Conservation (phyloP, 2,797 vertebrate genomes). For the Allenopithecus nigroviridis region DNA sequence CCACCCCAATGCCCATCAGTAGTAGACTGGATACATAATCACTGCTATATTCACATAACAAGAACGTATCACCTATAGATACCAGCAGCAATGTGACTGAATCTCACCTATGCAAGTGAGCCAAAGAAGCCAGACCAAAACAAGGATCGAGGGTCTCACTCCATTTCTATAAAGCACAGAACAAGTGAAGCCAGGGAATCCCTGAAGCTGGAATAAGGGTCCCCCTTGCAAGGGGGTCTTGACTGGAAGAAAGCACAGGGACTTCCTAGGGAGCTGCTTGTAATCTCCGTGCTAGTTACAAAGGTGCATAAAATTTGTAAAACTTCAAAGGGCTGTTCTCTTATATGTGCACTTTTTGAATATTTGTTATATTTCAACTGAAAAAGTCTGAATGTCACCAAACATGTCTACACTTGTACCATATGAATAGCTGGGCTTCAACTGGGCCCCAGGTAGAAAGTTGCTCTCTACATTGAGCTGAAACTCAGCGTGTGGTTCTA, state of each 20-base stretch:
- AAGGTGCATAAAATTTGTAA: neutral
- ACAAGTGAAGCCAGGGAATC: neutral
- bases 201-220: neutral
- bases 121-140: neutral
- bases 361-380: neutral
- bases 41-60: neutral
- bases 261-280: neutral
- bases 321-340: neutral
- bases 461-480: neutral
- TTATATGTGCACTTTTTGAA: neutral
- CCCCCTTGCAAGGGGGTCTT: neutral
- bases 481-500: neutral
- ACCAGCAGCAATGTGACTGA: neutral
- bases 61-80: neutral
- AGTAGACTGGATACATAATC: neutral
- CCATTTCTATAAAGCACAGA: neutral
- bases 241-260: neutral
- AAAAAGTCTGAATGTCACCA: neutral
- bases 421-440: neutral
- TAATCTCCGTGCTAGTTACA: accelerated
- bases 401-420: neutral
- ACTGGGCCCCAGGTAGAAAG: neutral
- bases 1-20: neutral
- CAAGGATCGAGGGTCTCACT: neutral
- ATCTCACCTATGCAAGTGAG: neutral